Evolutionary conservation across 2,888 invertebrate species (phyloP).

Genomic region (Thereva unica): DNA sequence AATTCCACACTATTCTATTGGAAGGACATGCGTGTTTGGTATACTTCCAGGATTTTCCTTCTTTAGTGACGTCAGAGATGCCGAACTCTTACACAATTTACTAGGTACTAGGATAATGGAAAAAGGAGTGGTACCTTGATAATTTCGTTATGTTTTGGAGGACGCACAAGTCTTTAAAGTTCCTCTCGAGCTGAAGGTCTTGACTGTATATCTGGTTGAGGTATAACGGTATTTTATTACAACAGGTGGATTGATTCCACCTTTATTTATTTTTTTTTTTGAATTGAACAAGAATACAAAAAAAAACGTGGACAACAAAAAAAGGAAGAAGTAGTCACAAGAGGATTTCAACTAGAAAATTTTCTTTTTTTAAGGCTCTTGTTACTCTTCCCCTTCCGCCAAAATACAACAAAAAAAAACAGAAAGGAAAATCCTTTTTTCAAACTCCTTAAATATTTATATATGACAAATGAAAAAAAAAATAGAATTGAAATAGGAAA

Average conservation of each 20-base stretch:
- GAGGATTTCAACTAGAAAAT: too few relatives aligned
- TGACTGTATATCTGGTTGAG: slow-evolving; percentile 5
- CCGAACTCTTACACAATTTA: slow-evolving; percentile 16
- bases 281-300: too few relatives aligned
- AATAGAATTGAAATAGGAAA: too few relatives aligned
- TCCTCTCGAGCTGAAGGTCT: slow-evolving; percentile 1
- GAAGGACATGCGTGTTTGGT: slow-evolving; percentile 12
- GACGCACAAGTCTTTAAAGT: slow-evolving; percentile 15
- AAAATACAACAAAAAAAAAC: too few relatives aligned
- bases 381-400: too few relatives aligned
- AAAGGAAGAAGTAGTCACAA: too few relatives aligned
- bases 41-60: slow-evolving; percentile 6
- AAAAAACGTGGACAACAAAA: too few relatives aligned
- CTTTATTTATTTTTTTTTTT: too few relatives aligned
- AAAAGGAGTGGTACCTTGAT: slow-evolving; percentile 35
- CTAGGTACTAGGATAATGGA: slow-evolving; percentile 1
- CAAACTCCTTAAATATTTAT: too few relatives aligned
- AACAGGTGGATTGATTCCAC: slow-evolving; percentile 11
- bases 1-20: neutral
- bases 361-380: too few relatives aligned
- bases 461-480: too few relatives aligned
- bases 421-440: too few relatives aligned
- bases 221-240: neutral
- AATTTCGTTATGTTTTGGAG: slow-evolving; percentile 19
- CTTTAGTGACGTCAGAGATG: slow-evolving; percentile 26